Evolutionary conservation across 2,113 vertebrate genomes (phyloP), one percentile per base, ranked within the genome.

Genomic region (Rhinolophus sinicus): DNA sequence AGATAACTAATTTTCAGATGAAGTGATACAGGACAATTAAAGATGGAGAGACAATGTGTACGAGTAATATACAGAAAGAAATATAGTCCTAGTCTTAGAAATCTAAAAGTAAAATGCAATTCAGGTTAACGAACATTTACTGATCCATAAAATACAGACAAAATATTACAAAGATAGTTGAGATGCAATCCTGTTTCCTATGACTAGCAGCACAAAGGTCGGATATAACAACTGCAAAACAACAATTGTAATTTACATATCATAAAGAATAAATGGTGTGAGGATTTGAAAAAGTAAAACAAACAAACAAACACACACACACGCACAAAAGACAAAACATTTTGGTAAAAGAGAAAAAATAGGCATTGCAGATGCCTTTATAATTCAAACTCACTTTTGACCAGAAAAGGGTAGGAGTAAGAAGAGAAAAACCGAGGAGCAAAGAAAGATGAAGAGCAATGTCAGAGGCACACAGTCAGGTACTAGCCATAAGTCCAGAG

Each of bases 101-200:
- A 75, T 93, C 22, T 54, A 72, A 93, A 60, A 64, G n/a, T 91
- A 73, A 87, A 84, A 67, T 62, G 19, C 3, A 92, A 60, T 85
- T 70, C 15, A 47, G 4, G 16, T 58, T 33, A 78, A 64, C 0
- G 14, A 83, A 91, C 10, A 88, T 85, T 72, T 72, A 82, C 11
- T 35, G 54, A 95, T 67, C 40, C 38, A 83, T 75, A 90, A 92
- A 73, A 92, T 67, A 73, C 2, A 35, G 19, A 13, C 24, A 58
- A 52, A 18, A 54, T 10, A 28, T 11, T 15, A 54, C 12, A 89
- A 85, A 82, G 9, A 54, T 80, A 73, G 58, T 80, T 82, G 47
- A 86, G 28, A 83, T 77, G 12, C 3, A 40, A 50, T 69, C 40
- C 35, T 58, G 9, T 65, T 85, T 80, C 70, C 28, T 80, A 19